These are phyloP conservation scores for Ophion slaviceki DNA, from an alignment of 2,888 invertebrate genomes.

Conservation along the genomic window DNA sequence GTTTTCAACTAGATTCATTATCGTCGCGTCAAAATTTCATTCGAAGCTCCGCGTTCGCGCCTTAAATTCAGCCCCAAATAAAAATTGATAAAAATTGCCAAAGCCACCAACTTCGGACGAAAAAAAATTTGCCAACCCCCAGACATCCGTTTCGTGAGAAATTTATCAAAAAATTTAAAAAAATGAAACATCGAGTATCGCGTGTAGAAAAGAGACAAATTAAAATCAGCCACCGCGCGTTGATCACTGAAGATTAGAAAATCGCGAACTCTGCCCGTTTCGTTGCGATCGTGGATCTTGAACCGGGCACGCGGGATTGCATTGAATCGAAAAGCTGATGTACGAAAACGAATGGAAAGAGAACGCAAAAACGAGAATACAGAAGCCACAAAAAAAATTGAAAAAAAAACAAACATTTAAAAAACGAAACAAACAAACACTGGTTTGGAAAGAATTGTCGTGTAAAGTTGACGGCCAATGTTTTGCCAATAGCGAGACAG, in stretches of 20 bases:
- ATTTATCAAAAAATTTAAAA: not conserved
- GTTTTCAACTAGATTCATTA: too few species aligned
- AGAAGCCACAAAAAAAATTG: constrained; percentile 64
- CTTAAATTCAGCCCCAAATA: too few species aligned
- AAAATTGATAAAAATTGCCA: not conserved
- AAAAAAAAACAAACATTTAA: constrained; percentile 69
- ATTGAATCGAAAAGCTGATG: constrained; percentile 51
- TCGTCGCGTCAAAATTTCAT: not conserved
- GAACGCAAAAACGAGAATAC: constrained; percentile 44
- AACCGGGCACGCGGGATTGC: constrained; percentile 57
- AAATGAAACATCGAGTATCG: not conserved
- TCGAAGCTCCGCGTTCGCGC: too few species aligned
- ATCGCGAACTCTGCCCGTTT: constrained; percentile 34
- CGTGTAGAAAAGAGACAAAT: constrained; percentile 18
- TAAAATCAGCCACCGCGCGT: too few species aligned
- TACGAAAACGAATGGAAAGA: constrained; percentile 62
- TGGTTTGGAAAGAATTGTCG: constrained; percentile 80
- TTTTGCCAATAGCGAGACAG: constrained; percentile 95
- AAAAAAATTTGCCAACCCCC: not conserved
- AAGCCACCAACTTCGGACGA: not conserved
- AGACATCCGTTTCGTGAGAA: not conserved
- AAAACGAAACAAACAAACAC: constrained; percentile 70
- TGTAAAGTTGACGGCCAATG: constrained; percentile 87
- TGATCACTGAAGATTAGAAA: too few species aligned
- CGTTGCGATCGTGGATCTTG: constrained; percentile 42